These are phyloP conservation scores for Phalacrocorax aristotelis DNA, from an alignment of 2,113 vertebrate genomes.

Conservation along the genomic window DNA sequence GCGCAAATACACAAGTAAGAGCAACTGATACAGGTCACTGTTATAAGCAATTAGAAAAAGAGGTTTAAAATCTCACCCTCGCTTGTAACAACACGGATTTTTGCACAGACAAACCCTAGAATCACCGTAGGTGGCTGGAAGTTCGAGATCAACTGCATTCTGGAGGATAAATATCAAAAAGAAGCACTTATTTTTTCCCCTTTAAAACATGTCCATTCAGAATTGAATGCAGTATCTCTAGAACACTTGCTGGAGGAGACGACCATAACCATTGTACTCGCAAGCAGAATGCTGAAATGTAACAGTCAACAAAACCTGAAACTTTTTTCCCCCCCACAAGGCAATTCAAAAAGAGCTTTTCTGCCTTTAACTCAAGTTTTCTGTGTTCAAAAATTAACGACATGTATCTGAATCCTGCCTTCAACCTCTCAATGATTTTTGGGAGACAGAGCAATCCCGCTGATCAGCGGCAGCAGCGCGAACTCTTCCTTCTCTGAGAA, in stretches of 20 bases:
- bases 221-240: neutral
- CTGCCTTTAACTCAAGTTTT: neutral
- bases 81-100: neutral
- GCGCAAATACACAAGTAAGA: neutral
- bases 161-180: neutral
- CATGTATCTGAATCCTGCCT: neutral
- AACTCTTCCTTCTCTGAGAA: neutral
- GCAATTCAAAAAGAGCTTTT: neutral
- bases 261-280: neutral
- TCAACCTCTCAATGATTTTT: neutral
- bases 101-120: neutral
- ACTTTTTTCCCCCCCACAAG: accelerated
- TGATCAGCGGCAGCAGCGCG: accelerated
- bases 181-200: neutral
- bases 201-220: neutral
- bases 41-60: neutral
- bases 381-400: neutral
- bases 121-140: neutral
- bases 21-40: neutral
- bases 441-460: neutral
- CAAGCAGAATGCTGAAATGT: neutral
- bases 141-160: neutral
- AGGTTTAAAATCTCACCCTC: neutral
- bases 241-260: too few relatives aligned
- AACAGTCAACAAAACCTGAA: neutral